Evolutionary conservation across 2,113 vertebrate species (phyloP).

Genomic region (Mungos mungo): DNA sequence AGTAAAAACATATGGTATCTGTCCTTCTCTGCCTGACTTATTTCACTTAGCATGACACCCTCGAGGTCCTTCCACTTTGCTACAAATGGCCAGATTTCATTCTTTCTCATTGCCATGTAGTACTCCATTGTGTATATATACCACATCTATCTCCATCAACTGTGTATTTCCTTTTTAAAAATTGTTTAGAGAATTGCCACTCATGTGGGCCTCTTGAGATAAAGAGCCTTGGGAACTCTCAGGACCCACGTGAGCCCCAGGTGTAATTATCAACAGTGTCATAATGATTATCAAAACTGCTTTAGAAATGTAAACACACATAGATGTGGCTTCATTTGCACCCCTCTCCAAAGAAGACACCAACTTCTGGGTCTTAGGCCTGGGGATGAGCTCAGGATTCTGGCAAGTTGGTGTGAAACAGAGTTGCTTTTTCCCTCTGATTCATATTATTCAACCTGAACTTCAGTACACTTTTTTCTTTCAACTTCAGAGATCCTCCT

Average conservation of each 20-base stretch:
- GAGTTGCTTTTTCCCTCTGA: neutral
- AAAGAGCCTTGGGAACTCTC: neutral
- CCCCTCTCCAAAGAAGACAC: neutral
- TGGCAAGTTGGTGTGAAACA: neutral
- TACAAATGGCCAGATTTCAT: no score
- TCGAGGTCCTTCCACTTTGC: no score
- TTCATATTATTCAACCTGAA: conserved; percentile 19
- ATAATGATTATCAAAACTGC: neutral
- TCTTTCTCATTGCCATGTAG: no score
- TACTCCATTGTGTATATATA: no score
- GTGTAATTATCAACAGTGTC: neutral
- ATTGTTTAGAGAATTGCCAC: neutral
- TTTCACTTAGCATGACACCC: no score
- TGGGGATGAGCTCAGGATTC: neutral
- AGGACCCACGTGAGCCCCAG: neutral
- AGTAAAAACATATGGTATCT: no score
- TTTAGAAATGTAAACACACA: neutral
- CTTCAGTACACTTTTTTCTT: conserved; percentile 7
- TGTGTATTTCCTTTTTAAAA: neutral
- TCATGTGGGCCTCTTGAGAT: neutral
- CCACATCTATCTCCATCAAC: no score
- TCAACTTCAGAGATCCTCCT: conserved; percentile 24
- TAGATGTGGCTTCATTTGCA: neutral
- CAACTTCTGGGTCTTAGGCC: neutral
- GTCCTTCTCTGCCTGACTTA: no score